These are phyloP conservation scores for Drosophila subobscura DNA, from an alignment of 1,140 invertebrate species.

Conservation along the genomic window DNA sequence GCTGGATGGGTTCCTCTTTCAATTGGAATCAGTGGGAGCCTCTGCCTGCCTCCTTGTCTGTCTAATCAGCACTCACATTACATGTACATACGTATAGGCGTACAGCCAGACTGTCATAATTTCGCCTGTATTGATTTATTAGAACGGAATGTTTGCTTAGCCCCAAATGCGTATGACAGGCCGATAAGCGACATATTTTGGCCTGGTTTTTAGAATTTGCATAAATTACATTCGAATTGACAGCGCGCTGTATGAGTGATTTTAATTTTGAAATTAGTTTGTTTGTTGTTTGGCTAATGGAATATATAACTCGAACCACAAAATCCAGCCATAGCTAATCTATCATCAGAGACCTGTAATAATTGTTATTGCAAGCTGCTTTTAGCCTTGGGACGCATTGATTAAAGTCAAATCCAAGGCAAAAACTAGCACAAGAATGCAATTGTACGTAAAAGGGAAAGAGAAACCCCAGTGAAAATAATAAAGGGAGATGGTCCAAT, in stretches of 20 bases:
- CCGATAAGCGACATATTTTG: constrained; percentile 48
- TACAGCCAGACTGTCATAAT: constrained; percentile 40
- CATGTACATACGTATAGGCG: constrained; percentile 43
- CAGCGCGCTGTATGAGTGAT: constrained; percentile 12
- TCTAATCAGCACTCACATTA: constrained; percentile 61
- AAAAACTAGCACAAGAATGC: constrained; percentile 52
- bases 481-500: constrained; percentile 18
- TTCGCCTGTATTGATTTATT: constrained; percentile 69
- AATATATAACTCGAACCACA: constrained; percentile 1
- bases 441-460: constrained; percentile 57
- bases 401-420: constrained; percentile 63
- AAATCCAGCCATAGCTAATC: constrained; percentile 18
- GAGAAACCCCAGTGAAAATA: constrained; percentile 51
- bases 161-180: constrained; percentile 43
- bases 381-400: constrained; percentile 56
- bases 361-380: constrained; percentile 12
- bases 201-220: constrained; percentile 59
- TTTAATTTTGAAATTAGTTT: constrained; percentile 10
- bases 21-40: neutral
- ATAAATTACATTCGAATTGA: constrained; percentile 52
- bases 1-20: neutral
- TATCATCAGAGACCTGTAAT: constrained; percentile 28
- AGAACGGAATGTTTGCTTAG: constrained; percentile 34
- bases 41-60: neutral
- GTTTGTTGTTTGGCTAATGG: neutral